Conservation (phyloP, 2,888 invertebrate species). For the Epinotia brunnichana region DNA sequence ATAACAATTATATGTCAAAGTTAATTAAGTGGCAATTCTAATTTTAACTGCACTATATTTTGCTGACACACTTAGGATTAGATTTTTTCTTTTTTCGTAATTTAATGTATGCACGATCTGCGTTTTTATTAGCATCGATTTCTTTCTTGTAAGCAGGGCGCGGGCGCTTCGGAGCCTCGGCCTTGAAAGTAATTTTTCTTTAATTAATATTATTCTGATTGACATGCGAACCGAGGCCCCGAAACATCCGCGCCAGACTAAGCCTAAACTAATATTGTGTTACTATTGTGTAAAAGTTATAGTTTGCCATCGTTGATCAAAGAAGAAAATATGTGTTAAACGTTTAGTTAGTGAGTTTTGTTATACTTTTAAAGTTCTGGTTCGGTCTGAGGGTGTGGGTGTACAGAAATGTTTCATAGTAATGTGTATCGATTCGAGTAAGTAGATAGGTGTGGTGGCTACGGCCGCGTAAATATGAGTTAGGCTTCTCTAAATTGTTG, state of each 20-base stretch:
- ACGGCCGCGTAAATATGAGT: constrained; percentile 60
- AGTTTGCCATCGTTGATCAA: constrained; percentile 83
- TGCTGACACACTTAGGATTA: constrained; percentile 82
- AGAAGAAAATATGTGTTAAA: constrained; percentile 77
- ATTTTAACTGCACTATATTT: constrained; percentile 82
- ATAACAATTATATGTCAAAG: constrained; percentile 78
- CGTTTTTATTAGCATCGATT: constrained; percentile 78
- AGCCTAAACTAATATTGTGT: constrained; percentile 80
- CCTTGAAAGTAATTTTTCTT: constrained; percentile 62
- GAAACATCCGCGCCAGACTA: constrained; percentile 62
- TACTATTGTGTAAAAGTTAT: constrained; percentile 77
- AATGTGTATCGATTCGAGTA: constrained; percentile 77
- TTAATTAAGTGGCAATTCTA: constrained; percentile 82
- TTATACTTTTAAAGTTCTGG: constrained; percentile 76
- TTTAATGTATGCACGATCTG: constrained; percentile 83
- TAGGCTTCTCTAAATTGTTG: constrained; percentile 77
- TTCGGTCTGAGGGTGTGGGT: constrained; percentile 65
- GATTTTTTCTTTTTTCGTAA: constrained; percentile 73
- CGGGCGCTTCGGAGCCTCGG: constrained; percentile 62
- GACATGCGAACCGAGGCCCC: constrained; percentile 53
- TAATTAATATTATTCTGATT: constrained; percentile 63
- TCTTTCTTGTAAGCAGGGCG: constrained; percentile 63
- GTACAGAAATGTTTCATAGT: constrained; percentile 81
- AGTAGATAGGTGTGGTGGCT: constrained; percentile 69
- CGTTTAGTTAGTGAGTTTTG: constrained; percentile 80